Base-by-base conservation (phyloP, 1,140 invertebrate species). In the Drosophila nebulosa region DNA sequence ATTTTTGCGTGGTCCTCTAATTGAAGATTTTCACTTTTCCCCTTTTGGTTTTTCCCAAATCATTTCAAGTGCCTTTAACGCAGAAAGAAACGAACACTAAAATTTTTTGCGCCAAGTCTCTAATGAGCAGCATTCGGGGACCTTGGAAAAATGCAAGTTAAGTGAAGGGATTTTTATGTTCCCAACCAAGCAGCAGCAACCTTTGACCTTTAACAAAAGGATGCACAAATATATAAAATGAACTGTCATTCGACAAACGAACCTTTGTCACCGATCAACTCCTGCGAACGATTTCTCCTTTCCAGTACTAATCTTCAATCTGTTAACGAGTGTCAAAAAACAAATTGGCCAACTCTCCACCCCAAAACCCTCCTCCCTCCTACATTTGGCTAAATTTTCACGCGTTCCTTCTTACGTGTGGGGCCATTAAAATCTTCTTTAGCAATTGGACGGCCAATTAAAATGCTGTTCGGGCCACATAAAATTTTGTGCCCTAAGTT, bases 391-490 rank as follows among this genome's bases (percentile, higher is more conserved):
- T n/a, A n/a, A n/a, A n/a, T n/a, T n/a, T n/a, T n/a, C n/a, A n/a
- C n/a, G n/a, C n/a, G n/a, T 46, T 46, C 39, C 39, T 46, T 46
- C 14, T 21, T 39, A 39, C 72, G 72, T 75, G 72, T 46, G 57
- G n/a, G 39, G 72, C 63, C 58, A 68, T 75, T 75, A 75, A 75
- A 69, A 74, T 75, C 27, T 46, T 36, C 14, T 60, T n/a, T 65
- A 56, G 52, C 83, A 88, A 71, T 83, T 63, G 78, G 78, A 26
- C 16, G 14, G 60, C 67, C 81, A 86, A 86, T 86, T 86, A 86
- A n/a, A 88, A 86, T 68, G 79, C 24, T 30, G n/a, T 32, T 59
- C 12, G n/a, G n/a, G 62, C 74, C 59, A 72, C 88, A 72, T 78
- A 86, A 86, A 71, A 76, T 78, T n/a, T n/a, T n/a, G n/a, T 74